A percentile compares a stretch with the other conserved stretches of the same genome.
Evolutionary conservation across 2,888 invertebrate species (phyloP).

Genomic region (Orchesellides sinensis): DNA sequence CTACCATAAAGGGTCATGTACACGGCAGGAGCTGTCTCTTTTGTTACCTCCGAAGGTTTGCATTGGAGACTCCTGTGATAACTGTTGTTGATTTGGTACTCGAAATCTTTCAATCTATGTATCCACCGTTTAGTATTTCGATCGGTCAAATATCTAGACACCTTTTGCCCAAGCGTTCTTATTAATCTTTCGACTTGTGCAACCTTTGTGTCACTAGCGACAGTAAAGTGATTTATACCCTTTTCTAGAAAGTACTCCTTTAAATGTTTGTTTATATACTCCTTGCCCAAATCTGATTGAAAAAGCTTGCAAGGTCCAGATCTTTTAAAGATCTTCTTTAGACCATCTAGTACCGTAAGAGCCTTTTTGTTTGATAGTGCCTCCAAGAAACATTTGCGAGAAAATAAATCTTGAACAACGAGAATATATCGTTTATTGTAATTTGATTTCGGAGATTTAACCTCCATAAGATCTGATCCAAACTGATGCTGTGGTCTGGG

Average conservation of each 20-base stretch:
- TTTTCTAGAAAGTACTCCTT: neutral
- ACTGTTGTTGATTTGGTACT: neutral
- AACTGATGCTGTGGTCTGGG: constrained; percentile 12
- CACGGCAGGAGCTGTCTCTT: neutral
- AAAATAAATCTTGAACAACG: constrained; percentile 30
- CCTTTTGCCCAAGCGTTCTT: constrained; percentile 4
- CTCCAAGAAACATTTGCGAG: constrained; percentile 46
- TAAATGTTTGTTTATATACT: constrained; percentile 44
- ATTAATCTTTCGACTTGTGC: constrained; percentile 32
- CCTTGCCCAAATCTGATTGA: constrained; percentile 37
- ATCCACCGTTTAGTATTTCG: constrained; percentile 13
- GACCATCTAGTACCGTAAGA: neutral
- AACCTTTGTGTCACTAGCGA: constrained; percentile 9
- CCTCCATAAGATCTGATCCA: constrained; percentile 55
- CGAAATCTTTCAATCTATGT: neutral
- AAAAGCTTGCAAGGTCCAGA: neutral
- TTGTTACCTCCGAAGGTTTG: neutral
- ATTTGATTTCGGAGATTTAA: constrained; percentile 47
- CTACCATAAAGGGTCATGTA: constrained; percentile 6
- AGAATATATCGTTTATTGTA: constrained; percentile 55
- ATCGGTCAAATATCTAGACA: constrained; percentile 18
- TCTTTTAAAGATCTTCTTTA: constrained; percentile 39
- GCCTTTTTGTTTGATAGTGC: constrained; percentile 38
- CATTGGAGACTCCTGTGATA: neutral
- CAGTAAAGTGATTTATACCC: constrained; percentile 35